These are phyloP conservation scores for Nematostella vectensis DNA, from an alignment of 92 coral and sea anemone species.

Conservation along the genomic window DNA sequence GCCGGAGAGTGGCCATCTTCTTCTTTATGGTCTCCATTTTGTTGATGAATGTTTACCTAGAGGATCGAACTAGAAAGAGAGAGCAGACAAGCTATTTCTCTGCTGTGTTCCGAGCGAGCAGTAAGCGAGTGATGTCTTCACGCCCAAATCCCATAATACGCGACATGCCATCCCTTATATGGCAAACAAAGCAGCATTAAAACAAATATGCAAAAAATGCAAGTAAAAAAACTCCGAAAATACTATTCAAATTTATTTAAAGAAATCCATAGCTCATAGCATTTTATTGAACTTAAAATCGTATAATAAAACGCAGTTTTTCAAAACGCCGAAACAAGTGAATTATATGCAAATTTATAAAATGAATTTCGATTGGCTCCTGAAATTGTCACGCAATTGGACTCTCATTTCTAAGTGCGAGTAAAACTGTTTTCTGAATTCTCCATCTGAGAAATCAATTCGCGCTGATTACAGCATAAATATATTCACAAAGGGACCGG, in stretches of 20 bases:
- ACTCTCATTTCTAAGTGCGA: not conserved
- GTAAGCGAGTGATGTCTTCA: constrained; percentile 36
- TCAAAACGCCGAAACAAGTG: not conserved
- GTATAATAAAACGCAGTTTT: too few species aligned
- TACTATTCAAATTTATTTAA: not conserved
- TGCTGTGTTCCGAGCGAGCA: constrained; percentile 10
- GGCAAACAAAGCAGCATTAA: constrained; percentile 34
- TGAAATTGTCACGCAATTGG: not conserved
- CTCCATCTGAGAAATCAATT: too few species aligned
- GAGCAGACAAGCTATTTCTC: constrained; percentile 13
- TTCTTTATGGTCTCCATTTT: constrained; percentile 97
- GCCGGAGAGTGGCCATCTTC: constrained; percentile 87
- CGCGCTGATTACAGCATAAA: too few species aligned
- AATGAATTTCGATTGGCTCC: not conserved
- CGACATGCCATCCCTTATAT: constrained; percentile 89
- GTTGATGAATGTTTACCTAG: constrained; percentile 23
- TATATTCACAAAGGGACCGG: too few species aligned
- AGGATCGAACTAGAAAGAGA: constrained; percentile 23
- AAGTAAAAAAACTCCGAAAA: not conserved
- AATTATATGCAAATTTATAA: not conserved
- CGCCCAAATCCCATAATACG: constrained; percentile 54
- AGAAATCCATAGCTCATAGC: not conserved
- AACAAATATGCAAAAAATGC: constrained; percentile 8
- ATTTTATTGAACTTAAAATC: not conserved
- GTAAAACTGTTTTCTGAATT: not conserved